Base-by-base conservation (phyloP, 2,113 vertebrate species). In the Malurus elegans region DNA sequence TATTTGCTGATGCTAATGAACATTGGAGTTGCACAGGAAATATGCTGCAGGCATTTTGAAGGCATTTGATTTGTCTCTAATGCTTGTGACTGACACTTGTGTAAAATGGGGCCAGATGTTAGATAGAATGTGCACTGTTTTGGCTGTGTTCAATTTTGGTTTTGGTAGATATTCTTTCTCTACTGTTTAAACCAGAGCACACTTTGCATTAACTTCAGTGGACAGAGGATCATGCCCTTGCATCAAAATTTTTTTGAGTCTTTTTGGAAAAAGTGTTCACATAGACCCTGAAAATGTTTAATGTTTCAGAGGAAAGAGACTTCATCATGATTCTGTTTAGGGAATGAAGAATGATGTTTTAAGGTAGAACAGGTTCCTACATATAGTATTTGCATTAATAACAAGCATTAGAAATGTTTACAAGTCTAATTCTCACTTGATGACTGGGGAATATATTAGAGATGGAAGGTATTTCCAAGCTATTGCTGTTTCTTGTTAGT, bases 381-480 rank as follows among this genome's bases (percentile, higher is more conserved):
- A 76, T 53, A 50, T 66, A 31, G 8, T 79, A 81, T 79, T 90
- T 94, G 9, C 53, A 73, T 92, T 88, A 91, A 53, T 92, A 75
- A 19, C 17, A 34, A 83, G 42, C 64, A 31, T 76, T 96, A 51
- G 64, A 51, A 87, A 78, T n/a, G 14, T 90, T 87, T 93, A 66
- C 3, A 9, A 51, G 16, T 89, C 92, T 79, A 40, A 62, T 93
- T 96, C 60, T 89, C 28, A 34, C n/a, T 82, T 88, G 47, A 23
- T 86, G 19, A 40, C 40, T 58, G 28, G 73, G 56, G n/a, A 82
- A 31, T 72, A 65, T 18, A 83, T 32, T 70, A 44, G 84, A 57
- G 79, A 86, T 89, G 50, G 82, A 93, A 89, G 60, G 34, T 12
- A 28, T 84, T 96, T 97, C 42, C 92, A 92, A 87, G 72, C 19